phyloP scores from a whole-genome alignment of 2,113 vertebrate species.

The Spermophilus dauricus region DNA sequence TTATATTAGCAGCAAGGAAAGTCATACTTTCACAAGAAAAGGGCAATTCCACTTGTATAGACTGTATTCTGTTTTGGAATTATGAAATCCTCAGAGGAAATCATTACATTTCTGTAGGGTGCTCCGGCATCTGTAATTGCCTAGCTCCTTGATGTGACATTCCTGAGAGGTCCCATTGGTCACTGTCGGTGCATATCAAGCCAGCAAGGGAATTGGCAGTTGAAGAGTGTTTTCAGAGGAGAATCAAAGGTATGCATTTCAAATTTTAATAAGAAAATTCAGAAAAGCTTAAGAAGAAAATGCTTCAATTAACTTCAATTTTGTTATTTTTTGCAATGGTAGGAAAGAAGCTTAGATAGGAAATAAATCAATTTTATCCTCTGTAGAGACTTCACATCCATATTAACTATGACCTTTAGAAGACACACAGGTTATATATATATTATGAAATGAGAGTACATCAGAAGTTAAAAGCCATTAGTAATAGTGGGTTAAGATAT shows the following conservation, averaged over 20 bases:
- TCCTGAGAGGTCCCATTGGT: neutral
- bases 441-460: neutral
- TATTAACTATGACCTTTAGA: constrained; percentile 35
- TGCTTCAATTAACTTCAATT: constrained; percentile 51
- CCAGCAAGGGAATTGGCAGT: neutral
- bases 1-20: constrained; percentile 55
- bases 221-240: constrained; percentile 58
- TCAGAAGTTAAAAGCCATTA: constrained; percentile 44
- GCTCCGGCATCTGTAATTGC: neutral
- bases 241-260: constrained; percentile 62
- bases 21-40: neutral
- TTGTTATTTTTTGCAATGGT: constrained; percentile 22
- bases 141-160: neutral
- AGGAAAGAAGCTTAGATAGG: constrained; percentile 65
- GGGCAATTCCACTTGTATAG: neutral
- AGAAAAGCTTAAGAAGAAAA: constrained; percentile 59
- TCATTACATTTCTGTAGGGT: neutral
- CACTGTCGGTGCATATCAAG: neutral
- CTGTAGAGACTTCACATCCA: neutral
- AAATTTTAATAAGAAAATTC: constrained; percentile 64
- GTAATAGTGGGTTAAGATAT: neutral
- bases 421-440: neutral
- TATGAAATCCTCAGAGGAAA: constrained; percentile 53
- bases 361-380: constrained; percentile 67
- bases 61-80: neutral